These are phyloP conservation scores for Eubasilissa regina DNA, from an alignment of 1,140 invertebrate genomes.

Conservation along the genomic window DNA sequence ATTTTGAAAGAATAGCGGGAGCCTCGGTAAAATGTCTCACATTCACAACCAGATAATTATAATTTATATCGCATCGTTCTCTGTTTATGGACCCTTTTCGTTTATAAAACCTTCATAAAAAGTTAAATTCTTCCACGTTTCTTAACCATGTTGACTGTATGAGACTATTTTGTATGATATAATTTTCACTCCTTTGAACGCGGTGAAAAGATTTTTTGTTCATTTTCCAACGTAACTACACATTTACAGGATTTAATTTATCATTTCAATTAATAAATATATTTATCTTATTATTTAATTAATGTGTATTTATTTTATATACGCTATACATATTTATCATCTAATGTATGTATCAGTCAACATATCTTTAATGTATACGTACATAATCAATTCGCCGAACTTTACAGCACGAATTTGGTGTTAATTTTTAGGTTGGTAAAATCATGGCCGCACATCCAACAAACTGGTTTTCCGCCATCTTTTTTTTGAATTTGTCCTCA, in stretches of 20 bases:
- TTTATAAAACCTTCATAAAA: constrained; percentile 55
- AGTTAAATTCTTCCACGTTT: constrained; percentile 43
- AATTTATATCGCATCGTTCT: constrained; percentile 52
- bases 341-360: too few species aligned
- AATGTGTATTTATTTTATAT: too few species aligned
- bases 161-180: background rate
- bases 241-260: too few species aligned
- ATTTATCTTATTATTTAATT: too few species aligned
- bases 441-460: background rate
- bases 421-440: background rate
- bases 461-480: constrained; percentile 33
- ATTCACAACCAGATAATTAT: constrained; percentile 53
- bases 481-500: constrained; percentile 4
- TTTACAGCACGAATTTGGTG: constrained; percentile 14
- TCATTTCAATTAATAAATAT: too few species aligned
- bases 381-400: background rate
- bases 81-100: constrained; percentile 46
- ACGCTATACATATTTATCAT: too few species aligned
- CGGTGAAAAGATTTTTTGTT: too few species aligned
- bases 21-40: constrained; percentile 47
- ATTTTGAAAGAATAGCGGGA: constrained; percentile 21
- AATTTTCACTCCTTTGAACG: background rate
- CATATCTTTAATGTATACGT: too few species aligned
- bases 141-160: constrained; percentile 12
- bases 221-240: too few species aligned